Evolutionary conservation across 2,888 invertebrate genomes (phyloP).

Genomic region (Meliscaeva auricollis): DNA sequence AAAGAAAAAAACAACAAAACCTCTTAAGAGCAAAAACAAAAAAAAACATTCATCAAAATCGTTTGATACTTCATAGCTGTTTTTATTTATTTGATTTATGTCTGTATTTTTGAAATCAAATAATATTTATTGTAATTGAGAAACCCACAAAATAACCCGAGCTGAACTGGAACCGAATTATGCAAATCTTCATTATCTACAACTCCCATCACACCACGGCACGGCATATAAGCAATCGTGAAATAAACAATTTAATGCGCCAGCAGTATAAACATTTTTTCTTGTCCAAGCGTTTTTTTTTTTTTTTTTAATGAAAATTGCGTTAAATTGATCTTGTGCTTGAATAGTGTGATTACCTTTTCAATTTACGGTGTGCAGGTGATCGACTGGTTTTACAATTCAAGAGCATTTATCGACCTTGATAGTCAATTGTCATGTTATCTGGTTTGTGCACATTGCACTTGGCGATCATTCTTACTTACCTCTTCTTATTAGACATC

Average conservation of each 20-base stretch:
- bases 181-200: neutral
- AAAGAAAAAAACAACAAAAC: neutral
- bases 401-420: conserved; percentile 60
- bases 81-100: neutral
- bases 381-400: conserved; percentile 26
- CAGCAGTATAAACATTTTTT: neutral
- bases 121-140: neutral
- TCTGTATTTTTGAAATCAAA: neutral
- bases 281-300: neutral
- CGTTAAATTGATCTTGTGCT: neutral
- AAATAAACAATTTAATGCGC: neutral
- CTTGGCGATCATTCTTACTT: conserved; percentile 63
- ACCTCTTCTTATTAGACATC: conserved; percentile 85
- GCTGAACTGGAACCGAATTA: conserved; percentile 5
- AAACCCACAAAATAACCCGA: neutral
- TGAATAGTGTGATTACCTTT: conserved; percentile 26
- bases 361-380: conserved; percentile 7
- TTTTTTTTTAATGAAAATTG: neutral
- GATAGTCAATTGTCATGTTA: conserved; percentile 20
- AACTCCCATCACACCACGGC: neutral
- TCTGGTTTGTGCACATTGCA: conserved; percentile 30
- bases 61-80: neutral
- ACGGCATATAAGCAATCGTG: neutral
- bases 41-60: neutral
- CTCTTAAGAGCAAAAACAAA: neutral